These are phyloP conservation scores for Gnathonemus longibarbis DNA, from an alignment of 2,113 vertebrate species.

Conservation along the genomic window DNA sequence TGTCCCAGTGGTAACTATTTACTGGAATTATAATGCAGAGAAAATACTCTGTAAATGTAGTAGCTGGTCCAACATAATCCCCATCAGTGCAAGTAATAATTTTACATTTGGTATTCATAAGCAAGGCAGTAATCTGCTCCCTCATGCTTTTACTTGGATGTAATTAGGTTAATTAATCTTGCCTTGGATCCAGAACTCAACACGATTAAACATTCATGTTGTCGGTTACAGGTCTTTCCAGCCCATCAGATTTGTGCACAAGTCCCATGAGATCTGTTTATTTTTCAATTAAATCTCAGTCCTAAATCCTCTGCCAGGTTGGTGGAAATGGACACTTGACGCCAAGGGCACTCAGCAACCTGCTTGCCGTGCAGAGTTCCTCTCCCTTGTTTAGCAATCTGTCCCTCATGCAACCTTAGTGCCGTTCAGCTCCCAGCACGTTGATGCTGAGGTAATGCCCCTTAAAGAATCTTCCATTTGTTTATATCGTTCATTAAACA, in stretches of 20 bases:
- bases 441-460: not conserved
- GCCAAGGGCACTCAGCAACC: conserved; percentile 36
- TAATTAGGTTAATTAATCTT: conserved; percentile 62
- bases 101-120: conserved; percentile 43
- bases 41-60: conserved; percentile 13
- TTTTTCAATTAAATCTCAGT: conserved; percentile 58
- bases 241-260: conserved; percentile 52
- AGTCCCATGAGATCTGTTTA: conserved; percentile 53
- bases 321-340: conserved; percentile 21
- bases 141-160: conserved; percentile 40
- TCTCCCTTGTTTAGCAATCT: not conserved
- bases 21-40: not conserved
- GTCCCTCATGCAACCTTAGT: not conserved
- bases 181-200: conserved; percentile 46
- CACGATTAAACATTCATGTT: conserved; percentile 53
- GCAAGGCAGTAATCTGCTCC: conserved; percentile 36
- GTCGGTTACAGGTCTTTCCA: conserved; percentile 49
- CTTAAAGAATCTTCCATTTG: not conserved
- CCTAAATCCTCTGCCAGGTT: conserved; percentile 38
- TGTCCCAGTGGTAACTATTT: conserved; percentile 1
- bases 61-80: conserved; percentile 22
- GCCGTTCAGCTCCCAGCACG: not conserved
- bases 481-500: conserved; percentile 6
- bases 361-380: not conserved
- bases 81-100: conserved; percentile 41